A percentile compares a stretch with the other conserved stretches of the same genome.
These are phyloP conservation scores for Odontamblyopus lacepedii DNA, from an alignment of 2,797 vertebrate genomes.

Conservation along the genomic window DNA sequence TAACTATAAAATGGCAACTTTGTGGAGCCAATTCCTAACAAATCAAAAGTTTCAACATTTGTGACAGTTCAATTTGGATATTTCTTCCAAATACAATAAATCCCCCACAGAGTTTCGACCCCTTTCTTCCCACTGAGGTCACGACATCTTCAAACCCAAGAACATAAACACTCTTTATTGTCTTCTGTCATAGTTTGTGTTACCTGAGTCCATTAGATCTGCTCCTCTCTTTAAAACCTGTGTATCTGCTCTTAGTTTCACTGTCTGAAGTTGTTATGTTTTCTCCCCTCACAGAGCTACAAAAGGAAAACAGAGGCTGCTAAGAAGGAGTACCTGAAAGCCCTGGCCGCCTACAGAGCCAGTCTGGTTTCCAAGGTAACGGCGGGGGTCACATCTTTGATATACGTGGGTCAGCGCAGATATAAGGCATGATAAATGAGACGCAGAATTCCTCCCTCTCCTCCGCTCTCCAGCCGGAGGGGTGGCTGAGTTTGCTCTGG, in stretches of 20 bases:
- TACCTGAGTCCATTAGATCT: constrained; percentile 19
- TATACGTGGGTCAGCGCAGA: constrained; percentile 80
- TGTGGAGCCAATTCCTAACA: not conserved
- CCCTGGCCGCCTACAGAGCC: constrained; percentile 96
- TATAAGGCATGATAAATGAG: constrained; percentile 77
- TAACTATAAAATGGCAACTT: not conserved
- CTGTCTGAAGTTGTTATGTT: constrained; percentile 58
- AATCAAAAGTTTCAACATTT: not conserved
- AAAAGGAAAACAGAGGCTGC: constrained; percentile 99
- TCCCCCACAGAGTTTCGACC: no score
- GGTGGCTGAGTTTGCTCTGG: constrained; percentile 44
- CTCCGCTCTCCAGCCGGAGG: constrained; percentile 54
- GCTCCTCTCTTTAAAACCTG: constrained; percentile 46
- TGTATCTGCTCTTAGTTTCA: constrained; percentile 45
- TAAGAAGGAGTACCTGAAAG: constrained; percentile 99
- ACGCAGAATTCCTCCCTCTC: constrained; percentile 68
- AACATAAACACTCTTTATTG: no score
- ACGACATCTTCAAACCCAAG: no score
- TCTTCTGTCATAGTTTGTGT: no score
- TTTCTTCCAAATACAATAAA: not conserved
- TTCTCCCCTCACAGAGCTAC: constrained; percentile 86
- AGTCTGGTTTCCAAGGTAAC: constrained; percentile 99
- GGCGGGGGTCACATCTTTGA: constrained; percentile 74
- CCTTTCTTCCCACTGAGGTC: no score
- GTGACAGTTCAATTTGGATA: not conserved